These are phyloP conservation scores for Lophochroa leadbeateri DNA, from an alignment of 2,113 vertebrate species.

Conservation along the genomic window DNA sequence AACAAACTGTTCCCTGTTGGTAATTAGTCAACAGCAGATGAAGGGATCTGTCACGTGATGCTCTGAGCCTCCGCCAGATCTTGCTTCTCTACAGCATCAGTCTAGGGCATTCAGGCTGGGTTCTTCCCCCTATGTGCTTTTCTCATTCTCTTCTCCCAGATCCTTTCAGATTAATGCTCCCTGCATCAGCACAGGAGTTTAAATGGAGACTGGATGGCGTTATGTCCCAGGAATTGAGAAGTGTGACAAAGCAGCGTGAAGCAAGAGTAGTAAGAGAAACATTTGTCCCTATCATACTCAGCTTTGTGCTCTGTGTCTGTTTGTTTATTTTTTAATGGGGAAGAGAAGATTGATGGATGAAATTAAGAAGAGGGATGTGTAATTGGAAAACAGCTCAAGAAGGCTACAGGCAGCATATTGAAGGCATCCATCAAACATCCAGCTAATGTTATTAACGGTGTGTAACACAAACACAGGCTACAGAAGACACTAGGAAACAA, in stretches of 20 bases:
- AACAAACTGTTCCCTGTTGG: not conserved
- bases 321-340: conserved; percentile 62
- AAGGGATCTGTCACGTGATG: not conserved
- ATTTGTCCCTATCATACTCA: not conserved
- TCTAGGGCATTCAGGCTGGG: not conserved
- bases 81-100: not conserved
- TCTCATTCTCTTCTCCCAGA: not conserved
- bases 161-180: not conserved
- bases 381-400: conserved; percentile 67
- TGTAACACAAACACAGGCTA: conserved; percentile 17
- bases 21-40: not conserved
- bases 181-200: not conserved
- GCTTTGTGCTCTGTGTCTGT: not conserved
- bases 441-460: conserved; percentile 56
- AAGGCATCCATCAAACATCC: conserved; percentile 69
- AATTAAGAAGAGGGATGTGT: conserved; percentile 70
- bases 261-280: not conserved
- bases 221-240: not conserved
- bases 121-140: not conserved
- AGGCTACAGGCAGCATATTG: conserved; percentile 70
- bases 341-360: conserved; percentile 65
- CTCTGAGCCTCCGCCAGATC: not conserved
- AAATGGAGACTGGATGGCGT: not conserved
- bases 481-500: not conserved
- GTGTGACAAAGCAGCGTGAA: not conserved